These are phyloP conservation scores for Antheraea yamamai DNA, from an alignment of 2,888 invertebrate species.

Conservation along the genomic window DNA sequence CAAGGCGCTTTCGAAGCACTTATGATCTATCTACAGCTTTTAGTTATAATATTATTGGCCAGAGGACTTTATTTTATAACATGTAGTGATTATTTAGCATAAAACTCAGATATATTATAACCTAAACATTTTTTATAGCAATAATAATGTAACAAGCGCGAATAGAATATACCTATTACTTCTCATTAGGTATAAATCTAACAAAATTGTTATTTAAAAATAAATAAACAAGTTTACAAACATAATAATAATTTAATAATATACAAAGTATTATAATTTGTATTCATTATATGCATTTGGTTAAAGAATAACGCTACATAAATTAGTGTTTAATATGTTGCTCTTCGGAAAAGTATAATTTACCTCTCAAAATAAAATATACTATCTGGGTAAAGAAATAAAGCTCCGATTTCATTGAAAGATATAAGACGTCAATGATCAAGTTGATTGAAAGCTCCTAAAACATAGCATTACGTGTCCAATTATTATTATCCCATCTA, in stretches of 20 bases:
- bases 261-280: neutral
- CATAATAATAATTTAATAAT: neutral
- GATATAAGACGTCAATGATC: conserved; percentile 38
- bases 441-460: conserved; percentile 64
- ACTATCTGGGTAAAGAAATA: neutral
- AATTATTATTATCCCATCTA: conserved; percentile 56
- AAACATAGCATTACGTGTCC: conserved; percentile 64
- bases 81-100: no score
- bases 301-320: neutral
- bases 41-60: no score
- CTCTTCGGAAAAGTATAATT: neutral
- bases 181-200: neutral
- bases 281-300: neutral
- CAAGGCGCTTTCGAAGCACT: no score
- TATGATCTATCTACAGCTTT: no score
- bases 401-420: neutral
- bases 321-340: conserved; percentile 1
- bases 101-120: no score
- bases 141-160: no score
- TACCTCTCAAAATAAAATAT: neutral
- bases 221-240: neutral
- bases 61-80: no score
- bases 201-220: neutral
- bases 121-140: no score
- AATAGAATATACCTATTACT: neutral